Evolutionary conservation across 2,888 invertebrate species (phyloP).

Genomic region (Sacculina carcini): DNA sequence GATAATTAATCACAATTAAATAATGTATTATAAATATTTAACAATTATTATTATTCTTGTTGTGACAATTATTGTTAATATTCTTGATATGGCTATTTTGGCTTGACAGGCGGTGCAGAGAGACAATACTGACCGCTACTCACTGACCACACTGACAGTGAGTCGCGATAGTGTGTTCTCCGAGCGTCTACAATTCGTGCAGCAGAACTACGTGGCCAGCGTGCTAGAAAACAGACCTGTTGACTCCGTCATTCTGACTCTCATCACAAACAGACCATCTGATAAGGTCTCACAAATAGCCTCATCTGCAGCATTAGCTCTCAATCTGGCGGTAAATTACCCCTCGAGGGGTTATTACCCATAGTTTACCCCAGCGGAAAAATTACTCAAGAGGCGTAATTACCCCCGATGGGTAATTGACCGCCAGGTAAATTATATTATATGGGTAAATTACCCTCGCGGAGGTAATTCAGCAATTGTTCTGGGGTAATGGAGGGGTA

Average conservation of each 20-base stretch:
- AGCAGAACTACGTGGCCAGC: conserved; percentile 37
- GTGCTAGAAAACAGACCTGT: conserved; percentile 49
- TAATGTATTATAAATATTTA: background rate
- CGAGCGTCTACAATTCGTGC: conserved; percentile 35
- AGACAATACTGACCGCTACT: conserved; percentile 66
- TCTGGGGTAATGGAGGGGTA: no score
- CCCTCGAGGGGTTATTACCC: no score
- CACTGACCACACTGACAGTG: conserved; percentile 51
- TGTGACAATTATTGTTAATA: background rate
- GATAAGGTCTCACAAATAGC: conserved; percentile 26
- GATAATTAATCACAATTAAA: no score
- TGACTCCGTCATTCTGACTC: conserved; percentile 41
- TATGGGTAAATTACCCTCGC: no score
- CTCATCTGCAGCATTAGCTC: background rate
- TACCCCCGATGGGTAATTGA: no score
- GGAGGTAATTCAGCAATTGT: no score
- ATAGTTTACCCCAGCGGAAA: no score
- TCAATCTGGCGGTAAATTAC: background rate
- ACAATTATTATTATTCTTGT: conserved; percentile 1
- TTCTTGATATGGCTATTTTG: background rate
- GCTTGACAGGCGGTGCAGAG: conserved; percentile 17
- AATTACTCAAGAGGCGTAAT: no score
- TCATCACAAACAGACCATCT: conserved; percentile 34
- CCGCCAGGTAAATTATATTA: no score
- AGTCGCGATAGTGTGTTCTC: conserved; percentile 28